A percentile compares a stretch with the other conserved stretches of the same genome.
Conservation (phyloP, 2,113 vertebrate species). For the Pteropus alecto region DNA sequence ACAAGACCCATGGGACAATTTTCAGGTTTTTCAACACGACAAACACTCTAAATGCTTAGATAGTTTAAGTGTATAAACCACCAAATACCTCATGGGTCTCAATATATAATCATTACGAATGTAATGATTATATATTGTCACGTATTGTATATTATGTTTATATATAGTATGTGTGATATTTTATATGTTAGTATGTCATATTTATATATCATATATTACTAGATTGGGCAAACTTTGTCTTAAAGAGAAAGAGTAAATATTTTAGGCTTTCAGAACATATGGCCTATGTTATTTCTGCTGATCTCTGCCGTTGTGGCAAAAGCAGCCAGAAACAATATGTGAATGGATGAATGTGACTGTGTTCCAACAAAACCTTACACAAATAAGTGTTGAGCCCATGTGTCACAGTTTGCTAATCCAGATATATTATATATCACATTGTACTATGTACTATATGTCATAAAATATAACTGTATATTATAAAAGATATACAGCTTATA, state of each 20-base stretch:
- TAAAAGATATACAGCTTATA: no score
- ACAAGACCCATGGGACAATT: not conserved
- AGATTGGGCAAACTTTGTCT: not conserved
- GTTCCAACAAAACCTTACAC: not conserved
- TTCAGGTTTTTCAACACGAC: not conserved
- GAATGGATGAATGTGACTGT: not conserved
- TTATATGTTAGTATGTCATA: not conserved
- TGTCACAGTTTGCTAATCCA: not conserved
- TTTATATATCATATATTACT: not conserved
- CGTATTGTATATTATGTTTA: no score
- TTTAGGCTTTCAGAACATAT: not conserved
- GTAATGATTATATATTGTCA: not conserved
- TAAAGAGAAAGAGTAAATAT: not conserved
- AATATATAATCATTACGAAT: no score
- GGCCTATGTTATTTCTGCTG: not conserved
- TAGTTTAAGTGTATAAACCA: not conserved
- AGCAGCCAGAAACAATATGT: not conserved
- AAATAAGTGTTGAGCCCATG: not conserved
- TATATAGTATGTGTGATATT: not conserved
- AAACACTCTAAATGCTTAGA: not conserved
- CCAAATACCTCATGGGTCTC: not conserved
- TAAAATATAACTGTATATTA: not conserved
- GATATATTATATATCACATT: not conserved
- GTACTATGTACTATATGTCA: not conserved
- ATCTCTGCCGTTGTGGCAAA: not conserved